Evolutionary conservation across 2,888 invertebrate species (phyloP).

Genomic region (Pherbina coryleti): DNA sequence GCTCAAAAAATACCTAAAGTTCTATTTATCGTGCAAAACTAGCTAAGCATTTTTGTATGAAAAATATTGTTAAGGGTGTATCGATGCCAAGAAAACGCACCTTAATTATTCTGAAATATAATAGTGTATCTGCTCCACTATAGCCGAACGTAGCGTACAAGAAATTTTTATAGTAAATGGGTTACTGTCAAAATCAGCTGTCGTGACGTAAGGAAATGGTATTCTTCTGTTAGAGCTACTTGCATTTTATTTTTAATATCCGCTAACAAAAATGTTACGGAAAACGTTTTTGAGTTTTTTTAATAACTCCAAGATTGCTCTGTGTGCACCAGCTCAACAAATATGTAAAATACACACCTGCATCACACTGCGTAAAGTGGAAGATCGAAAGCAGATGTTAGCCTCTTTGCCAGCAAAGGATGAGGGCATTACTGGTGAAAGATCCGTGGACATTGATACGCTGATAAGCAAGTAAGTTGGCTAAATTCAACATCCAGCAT

Average conservation of each 20-base stretch:
- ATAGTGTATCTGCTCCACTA: too few relatives aligned
- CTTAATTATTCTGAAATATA: too few relatives aligned
- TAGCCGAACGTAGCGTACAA: not conserved
- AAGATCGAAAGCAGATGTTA: slow-evolving; percentile 72
- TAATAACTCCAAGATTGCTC: not conserved
- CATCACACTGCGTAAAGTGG: slow-evolving; percentile 65
- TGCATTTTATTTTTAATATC: not conserved
- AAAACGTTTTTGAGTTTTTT: not conserved
- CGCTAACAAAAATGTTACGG: not conserved
- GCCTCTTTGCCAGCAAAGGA: slow-evolving; percentile 73
- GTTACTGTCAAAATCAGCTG: slow-evolving; percentile 31
- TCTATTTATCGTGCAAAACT: too few relatives aligned
- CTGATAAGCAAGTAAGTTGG: slow-evolving; percentile 74
- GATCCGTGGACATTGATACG: slow-evolving; percentile 78
- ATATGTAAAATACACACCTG: slow-evolving; percentile 55
- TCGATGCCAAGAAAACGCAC: too few relatives aligned
- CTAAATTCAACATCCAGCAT: too few relatives aligned
- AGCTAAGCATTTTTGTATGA: too few relatives aligned
- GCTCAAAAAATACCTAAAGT: too few relatives aligned
- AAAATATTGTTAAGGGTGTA: too few relatives aligned
- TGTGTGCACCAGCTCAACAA: not conserved
- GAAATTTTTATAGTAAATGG: not conserved
- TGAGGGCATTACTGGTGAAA: slow-evolving; percentile 85
- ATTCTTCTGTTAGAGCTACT: not conserved
- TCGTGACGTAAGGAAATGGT: slow-evolving; percentile 33